A percentile compares a stretch with the other conserved stretches of the same genome.
phyloP scores from a whole-genome alignment of 2,113 vertebrate genomes.

The Embiotoca jacksoni region DNA sequence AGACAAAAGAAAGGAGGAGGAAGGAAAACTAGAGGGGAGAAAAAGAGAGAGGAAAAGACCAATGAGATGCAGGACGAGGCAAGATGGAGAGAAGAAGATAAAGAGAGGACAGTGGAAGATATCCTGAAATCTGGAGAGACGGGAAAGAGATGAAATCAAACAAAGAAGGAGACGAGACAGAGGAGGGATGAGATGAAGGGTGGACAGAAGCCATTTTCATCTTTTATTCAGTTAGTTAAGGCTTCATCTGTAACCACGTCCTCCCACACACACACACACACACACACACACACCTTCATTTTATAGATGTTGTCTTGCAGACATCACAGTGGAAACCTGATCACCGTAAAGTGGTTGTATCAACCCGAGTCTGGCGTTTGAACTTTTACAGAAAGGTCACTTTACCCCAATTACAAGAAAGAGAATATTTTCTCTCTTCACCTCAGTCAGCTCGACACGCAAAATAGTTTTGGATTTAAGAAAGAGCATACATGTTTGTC shows the following conservation, averaged over 20 bases:
- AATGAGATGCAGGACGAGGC: constrained; percentile 39
- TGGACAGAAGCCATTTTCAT: constrained; percentile 58
- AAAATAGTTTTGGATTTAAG: too few species aligned
- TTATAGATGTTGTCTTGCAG: not conserved
- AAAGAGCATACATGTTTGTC: too few species aligned
- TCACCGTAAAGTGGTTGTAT: not conserved
- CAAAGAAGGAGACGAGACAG: constrained; percentile 7
- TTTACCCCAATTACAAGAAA: too few species aligned
- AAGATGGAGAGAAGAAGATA: constrained; percentile 5
- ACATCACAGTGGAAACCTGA: not conserved
- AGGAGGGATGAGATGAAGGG: constrained; percentile 53
- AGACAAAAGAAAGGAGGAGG: constrained; percentile 31
- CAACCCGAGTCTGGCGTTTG: not conserved
- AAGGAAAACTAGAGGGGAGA: not conserved
- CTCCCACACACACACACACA: constrained; percentile 30
- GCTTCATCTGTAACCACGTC: constrained; percentile 40
- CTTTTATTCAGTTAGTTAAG: constrained; percentile 67
- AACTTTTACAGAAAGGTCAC: constrained; percentile 1
- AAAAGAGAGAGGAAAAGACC: constrained; percentile 5
- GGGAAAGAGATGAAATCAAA: constrained; percentile 29
- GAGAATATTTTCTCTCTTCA: too few species aligned
- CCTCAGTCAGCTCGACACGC: too few species aligned
- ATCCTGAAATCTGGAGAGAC: constrained; percentile 36
- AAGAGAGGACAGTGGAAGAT: constrained; percentile 37
- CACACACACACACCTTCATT: not conserved